Percentiles rank a stretch among this genome's conserved stretches.
These are phyloP conservation scores for Lonchura striata DNA, from an alignment of 2,113 vertebrate genomes.

Conservation along the genomic window DNA sequence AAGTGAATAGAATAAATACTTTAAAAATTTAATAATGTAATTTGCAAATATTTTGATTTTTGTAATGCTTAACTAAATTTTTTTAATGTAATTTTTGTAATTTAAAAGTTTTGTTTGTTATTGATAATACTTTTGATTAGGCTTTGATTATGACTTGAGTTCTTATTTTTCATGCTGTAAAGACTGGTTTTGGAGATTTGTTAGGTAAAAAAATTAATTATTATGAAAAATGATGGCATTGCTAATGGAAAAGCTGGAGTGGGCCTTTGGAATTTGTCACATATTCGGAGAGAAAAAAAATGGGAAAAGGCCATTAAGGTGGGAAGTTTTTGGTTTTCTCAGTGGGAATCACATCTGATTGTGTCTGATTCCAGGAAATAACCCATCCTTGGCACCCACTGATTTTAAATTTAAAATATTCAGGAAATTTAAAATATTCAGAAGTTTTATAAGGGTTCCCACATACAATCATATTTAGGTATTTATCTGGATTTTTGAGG, in stretches of 20 bases:
- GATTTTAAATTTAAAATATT: neutral
- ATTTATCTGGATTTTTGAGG: neutral
- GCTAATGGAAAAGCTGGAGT: neutral
- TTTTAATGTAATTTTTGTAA: too few species aligned
- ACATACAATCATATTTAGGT: neutral
- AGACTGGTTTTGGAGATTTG: neutral
- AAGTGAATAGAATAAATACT: neutral
- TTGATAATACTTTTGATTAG: neutral
- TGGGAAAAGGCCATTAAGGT: rapidly evolving
- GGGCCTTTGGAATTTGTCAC: neutral
- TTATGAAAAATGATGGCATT: neutral
- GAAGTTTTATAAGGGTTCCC: rapidly evolving
- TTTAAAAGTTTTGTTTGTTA: neutral
- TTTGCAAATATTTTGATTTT: neutral
- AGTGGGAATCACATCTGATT: neutral
- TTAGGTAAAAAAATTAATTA: neutral
- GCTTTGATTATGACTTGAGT: neutral
- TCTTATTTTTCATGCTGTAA: neutral
- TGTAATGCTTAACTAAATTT: neutral
- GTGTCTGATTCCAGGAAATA: neutral
- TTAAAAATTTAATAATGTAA: neutral
- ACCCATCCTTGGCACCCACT: neutral
- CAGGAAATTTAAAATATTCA: neutral
- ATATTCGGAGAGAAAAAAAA: neutral
- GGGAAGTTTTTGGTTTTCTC: neutral